Base-by-base conservation (phyloP, 2,797 vertebrate genomes). In the Champsocephalus gunnari region DNA sequence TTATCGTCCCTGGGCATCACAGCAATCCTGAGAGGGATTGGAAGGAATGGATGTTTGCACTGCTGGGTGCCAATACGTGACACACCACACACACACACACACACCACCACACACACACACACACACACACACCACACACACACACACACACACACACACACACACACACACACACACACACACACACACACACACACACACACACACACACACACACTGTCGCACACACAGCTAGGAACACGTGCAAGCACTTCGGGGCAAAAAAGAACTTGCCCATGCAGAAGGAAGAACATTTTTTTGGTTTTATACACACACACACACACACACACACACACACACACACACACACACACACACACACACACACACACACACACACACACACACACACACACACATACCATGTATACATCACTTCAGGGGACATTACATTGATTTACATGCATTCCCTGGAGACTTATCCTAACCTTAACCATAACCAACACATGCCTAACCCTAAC, bases 1-100 rank as follows among this genome's bases (percentile, higher is more conserved):
- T 88, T 87, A 87, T 87, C 83, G 1, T 84, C 55, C 58, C 63
- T 50, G 74, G 61, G 64, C 83, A 86, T 87, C 85, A 56, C 64
- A 51, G 80, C 77, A 50, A 38, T 50, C 73, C 68, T 74, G 72
- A 62, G 61, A 65, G 68, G 57, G 71, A 65, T 64, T 68, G 72
- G 70, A 76, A 55, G 67, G 65, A 71, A 75, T 78, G 58, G 59
- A 62, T 84, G 82, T 87, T 84, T 88, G 76, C 64, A 62, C 84
- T 78, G 77, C 65, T 68, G 77, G 81, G 51, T 70, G 79, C 77
- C 75, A 80, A 71, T 84, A 73, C 76, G 77, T 82, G 83, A 81
- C 80, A 76, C 71, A 82, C 60, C 68, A 62, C 49, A 61, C 71
- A 53, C 24, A 64, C 9, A 63, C 61, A 57, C 47, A 66, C 57